These are phyloP conservation scores for Atta cephalotes DNA, from an alignment of 1,140 invertebrate genomes.

Conservation along the genomic window DNA sequence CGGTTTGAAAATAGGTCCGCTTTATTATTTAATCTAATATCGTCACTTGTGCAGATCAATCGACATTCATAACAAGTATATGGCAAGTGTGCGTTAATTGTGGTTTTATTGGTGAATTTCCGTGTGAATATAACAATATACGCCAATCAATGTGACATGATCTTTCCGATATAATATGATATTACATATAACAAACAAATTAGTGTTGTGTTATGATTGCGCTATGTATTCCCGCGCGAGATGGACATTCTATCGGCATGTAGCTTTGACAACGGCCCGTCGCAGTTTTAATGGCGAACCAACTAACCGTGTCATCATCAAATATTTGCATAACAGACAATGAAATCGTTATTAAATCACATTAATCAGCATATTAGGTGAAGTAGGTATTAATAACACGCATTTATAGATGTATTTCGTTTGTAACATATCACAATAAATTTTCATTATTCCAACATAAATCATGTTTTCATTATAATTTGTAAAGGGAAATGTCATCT, in stretches of 20 bases:
- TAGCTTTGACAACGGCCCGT: conserved; percentile 37
- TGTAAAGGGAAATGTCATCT: not conserved
- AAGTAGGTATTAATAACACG: conserved; percentile 48
- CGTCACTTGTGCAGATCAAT: not conserved
- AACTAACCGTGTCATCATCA: conserved; percentile 14
- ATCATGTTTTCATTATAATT: conserved; percentile 19
- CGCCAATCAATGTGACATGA: conserved; percentile 37
- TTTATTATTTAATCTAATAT: conserved; percentile 25
- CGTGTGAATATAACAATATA: conserved; percentile 2
- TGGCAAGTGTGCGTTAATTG: conserved; percentile 42
- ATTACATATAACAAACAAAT: conserved; percentile 49
- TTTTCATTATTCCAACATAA: conserved; percentile 1
- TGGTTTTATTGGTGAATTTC: conserved; percentile 39
- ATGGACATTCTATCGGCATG: not conserved
- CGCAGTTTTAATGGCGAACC: conserved; percentile 30
- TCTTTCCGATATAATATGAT: conserved; percentile 34
- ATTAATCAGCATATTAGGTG: conserved; percentile 48
- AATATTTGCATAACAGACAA: conserved; percentile 37
- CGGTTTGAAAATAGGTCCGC: not conserved
- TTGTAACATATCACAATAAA: conserved; percentile 33
- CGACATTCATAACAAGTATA: conserved; percentile 1
- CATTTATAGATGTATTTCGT: conserved; percentile 9
- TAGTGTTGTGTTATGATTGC: conserved; percentile 16
- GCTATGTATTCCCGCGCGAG: conserved; percentile 4
- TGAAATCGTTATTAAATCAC: conserved; percentile 50